Conservation (phyloP, 2,888 invertebrate species). For the Mesochorus sp. region DNA sequence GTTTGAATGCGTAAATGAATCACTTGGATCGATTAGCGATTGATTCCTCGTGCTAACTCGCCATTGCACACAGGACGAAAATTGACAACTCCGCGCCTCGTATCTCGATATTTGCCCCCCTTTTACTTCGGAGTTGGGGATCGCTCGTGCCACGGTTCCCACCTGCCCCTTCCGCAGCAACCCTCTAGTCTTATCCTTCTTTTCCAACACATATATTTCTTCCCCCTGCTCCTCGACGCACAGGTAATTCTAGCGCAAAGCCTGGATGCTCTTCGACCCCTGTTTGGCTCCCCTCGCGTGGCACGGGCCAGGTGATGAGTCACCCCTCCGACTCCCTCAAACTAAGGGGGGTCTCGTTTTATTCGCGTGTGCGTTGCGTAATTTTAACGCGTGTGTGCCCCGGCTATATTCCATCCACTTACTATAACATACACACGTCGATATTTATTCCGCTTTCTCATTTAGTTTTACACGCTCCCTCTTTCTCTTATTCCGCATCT, state of each 20-base stretch:
- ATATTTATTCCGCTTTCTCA: constrained; percentile 41
- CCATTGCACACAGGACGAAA: constrained; percentile 18
- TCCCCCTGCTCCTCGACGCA: constrained; percentile 19
- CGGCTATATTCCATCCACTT: constrained; percentile 27
- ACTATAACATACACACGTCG: constrained; percentile 39
- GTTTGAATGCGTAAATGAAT: too few relatives aligned
- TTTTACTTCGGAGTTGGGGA: constrained; percentile 21
- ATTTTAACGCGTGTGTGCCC: constrained; percentile 62
- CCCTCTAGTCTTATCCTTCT: constrained; percentile 21
- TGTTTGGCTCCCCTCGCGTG: constrained; percentile 38
- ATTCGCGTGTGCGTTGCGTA: constrained; percentile 65
- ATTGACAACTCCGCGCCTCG: neutral
- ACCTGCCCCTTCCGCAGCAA: constrained; percentile 39
- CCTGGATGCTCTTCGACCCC: constrained; percentile 35
- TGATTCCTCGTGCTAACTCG: neutral
- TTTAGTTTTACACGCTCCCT: constrained; percentile 9
- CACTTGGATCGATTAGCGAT: too few relatives aligned
- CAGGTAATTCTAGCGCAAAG: constrained; percentile 43
- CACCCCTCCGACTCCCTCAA: constrained; percentile 73
- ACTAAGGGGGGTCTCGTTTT: constrained; percentile 61
- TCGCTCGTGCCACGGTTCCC: constrained; percentile 54
- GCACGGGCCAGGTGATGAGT: constrained; percentile 79
- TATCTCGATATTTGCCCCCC: constrained; percentile 30
- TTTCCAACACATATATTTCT: constrained; percentile 20
- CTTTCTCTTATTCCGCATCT: constrained; percentile 13